phyloP scores from a whole-genome alignment of 2,113 vertebrate genomes.

The Microtus ochrogaster region DNA sequence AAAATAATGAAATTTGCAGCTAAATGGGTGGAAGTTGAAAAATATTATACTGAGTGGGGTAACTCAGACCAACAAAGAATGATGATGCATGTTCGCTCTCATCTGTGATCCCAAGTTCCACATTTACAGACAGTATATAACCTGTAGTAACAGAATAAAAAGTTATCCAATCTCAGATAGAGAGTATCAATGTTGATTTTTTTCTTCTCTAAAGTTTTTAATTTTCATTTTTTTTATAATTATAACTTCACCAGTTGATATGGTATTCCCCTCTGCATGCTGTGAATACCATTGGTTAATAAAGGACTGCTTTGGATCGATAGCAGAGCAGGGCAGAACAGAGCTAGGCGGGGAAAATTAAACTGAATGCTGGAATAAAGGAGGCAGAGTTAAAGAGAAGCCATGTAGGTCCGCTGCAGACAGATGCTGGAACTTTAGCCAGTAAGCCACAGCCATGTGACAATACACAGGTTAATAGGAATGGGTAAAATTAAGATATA shows the following conservation, averaged over 20 bases:
- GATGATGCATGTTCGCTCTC: background rate
- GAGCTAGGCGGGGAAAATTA: too few species aligned
- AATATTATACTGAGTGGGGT: background rate
- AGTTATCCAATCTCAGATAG: background rate
- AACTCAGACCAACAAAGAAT: background rate
- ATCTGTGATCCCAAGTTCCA: background rate
- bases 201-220: background rate
- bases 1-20: background rate
- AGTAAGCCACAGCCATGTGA: too few species aligned
- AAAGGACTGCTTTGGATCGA: too few species aligned
- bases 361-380: too few species aligned
- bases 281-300: too few species aligned
- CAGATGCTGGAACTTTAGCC: too few species aligned
- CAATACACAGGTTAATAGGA: too few species aligned
- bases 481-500: too few species aligned
- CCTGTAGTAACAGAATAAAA: background rate
- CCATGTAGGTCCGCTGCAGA: too few species aligned
- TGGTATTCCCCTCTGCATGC: too few species aligned
- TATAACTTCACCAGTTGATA: background rate
- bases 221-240: background rate
- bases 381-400: too few species aligned
- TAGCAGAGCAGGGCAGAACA: too few species aligned
- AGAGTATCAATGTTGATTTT: background rate
- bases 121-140: background rate
- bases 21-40: background rate